Conservation (phyloP, 2,797 vertebrate genomes). For the Melopsittacus undulatus region DNA sequence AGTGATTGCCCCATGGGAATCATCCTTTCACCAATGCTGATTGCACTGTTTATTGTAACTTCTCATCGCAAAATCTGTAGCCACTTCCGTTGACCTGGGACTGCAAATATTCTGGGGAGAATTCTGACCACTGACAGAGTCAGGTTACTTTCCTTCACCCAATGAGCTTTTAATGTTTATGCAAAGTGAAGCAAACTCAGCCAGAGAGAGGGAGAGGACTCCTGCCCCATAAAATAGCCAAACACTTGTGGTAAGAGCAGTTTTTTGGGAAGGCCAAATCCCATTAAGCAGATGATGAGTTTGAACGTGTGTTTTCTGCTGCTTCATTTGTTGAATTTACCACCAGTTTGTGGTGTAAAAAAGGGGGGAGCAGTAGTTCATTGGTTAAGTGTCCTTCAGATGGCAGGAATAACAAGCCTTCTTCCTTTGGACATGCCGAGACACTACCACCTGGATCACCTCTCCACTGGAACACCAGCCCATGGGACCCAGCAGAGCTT, state of each 20-base stretch:
- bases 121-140: neutral
- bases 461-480: neutral
- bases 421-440: neutral
- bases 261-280: neutral
- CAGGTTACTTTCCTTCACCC: neutral
- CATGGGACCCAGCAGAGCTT: neutral
- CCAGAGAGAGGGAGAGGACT: neutral
- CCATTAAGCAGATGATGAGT: neutral
- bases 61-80: neutral
- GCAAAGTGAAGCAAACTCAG: neutral
- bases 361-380: neutral
- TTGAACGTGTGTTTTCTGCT: neutral
- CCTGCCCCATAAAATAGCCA: neutral
- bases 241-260: neutral
- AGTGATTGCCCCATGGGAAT: fast-evolving
- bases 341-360: neutral
- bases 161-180: neutral
- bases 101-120: neutral
- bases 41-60: neutral
- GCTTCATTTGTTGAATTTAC: neutral
- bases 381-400: neutral
- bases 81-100: neutral
- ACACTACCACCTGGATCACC: neutral
- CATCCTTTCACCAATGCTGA: neutral
- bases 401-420: neutral